Percentiles rank a stretch among this genome's conserved stretches.
phyloP scores from a whole-genome alignment of 2,797 vertebrate genomes.

The Aphelocoma californica region DNA sequence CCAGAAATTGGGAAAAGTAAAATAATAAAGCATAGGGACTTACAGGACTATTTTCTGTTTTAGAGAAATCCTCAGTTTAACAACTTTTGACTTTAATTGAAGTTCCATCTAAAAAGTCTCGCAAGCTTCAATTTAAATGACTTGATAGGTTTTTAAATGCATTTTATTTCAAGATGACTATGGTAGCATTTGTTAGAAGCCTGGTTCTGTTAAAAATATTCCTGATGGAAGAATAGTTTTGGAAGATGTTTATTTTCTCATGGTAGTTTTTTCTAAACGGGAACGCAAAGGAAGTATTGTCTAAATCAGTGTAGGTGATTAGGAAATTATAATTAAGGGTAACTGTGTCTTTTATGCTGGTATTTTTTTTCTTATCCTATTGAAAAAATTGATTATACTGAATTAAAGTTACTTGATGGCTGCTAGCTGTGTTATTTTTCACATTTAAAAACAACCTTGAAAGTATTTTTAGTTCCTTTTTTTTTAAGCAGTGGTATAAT shows the following conservation, averaged over 20 bases:
- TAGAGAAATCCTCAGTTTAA: background rate
- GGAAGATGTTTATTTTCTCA: background rate
- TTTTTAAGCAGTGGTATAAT: background rate
- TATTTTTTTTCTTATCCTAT: background rate
- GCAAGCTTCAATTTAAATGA: background rate
- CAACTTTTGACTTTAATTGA: background rate
- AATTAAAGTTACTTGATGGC: background rate
- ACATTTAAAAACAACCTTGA: background rate
- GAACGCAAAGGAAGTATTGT: background rate
- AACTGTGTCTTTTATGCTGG: background rate
- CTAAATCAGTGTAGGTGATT: constrained; percentile 9
- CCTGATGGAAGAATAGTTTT: background rate
- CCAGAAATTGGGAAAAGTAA: background rate
- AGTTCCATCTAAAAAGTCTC: constrained; percentile 11
- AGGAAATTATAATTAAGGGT: constrained; percentile 13
- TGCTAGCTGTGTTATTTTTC: background rate
- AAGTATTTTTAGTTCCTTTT: background rate
- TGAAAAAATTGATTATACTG: constrained; percentile 20
- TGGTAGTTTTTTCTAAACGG: background rate
- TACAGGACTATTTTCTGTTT: background rate
- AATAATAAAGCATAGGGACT: background rate
- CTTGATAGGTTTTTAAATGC: constrained; percentile 3
- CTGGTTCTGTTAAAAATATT: constrained; percentile 20
- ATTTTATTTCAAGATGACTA: background rate
- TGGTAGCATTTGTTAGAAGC: background rate